Conservation (phyloP, 2,113 vertebrate species). For the Furnarius figulus region DNA sequence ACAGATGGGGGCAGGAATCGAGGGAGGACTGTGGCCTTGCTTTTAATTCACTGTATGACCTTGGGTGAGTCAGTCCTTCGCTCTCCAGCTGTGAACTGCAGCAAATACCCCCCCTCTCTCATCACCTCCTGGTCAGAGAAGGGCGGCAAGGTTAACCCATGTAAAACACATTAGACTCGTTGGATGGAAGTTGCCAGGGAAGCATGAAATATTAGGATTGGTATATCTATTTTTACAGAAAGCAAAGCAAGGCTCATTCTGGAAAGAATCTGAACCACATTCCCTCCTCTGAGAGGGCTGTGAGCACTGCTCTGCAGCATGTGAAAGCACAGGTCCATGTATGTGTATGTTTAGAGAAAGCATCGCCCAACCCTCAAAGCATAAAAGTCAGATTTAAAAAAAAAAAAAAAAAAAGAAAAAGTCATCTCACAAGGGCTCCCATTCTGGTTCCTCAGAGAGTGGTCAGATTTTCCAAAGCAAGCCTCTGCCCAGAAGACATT, state of each 20-base stretch:
- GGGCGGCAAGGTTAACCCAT: background rate
- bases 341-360: background rate
- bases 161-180: background rate
- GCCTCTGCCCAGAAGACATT: background rate
- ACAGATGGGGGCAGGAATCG: background rate
- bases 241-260: background rate
- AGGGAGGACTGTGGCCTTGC: background rate
- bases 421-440: background rate
- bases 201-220: background rate
- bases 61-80: background rate
- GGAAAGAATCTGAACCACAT: background rate
- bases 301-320: background rate
- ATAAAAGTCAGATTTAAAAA: background rate
- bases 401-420: background rate
- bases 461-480: background rate
- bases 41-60: constrained; percentile 46
- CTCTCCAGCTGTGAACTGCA: background rate
- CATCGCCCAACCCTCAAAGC: background rate
- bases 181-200: background rate
- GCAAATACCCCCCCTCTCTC: background rate
- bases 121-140: background rate
- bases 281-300: background rate
- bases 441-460: background rate
- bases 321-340: background rate
- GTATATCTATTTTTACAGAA: background rate